Base-by-base conservation (phyloP, 2,888 invertebrate species). In the Tetanocera ferruginea region DNA sequence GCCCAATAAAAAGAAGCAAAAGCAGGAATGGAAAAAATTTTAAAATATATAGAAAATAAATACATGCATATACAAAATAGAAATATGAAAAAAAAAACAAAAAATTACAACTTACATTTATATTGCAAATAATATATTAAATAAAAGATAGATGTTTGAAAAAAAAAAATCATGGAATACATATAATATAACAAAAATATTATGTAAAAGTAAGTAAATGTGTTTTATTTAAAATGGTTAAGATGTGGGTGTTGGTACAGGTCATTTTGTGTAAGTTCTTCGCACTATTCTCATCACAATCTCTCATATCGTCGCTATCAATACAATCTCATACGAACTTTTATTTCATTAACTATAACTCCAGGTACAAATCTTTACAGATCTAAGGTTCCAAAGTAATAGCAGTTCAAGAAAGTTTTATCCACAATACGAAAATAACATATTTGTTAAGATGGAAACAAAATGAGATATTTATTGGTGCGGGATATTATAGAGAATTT, bases 51-150 rank as follows among this genome's bases (percentile, higher is more conserved):
- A 81, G 80, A 43, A 43, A 76, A 80, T 78, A 71, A 83, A 80
- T 76, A 76, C 69, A 80, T 78, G 77, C 81, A 83, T 81, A 80
- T 79, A 80, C 76, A 77, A 77, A 82, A 78, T 81, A 82, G 76
- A 79, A 79, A 75, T 71, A 67, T 51, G 70, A 31, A 23, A 55
- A 43, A n/a, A 52, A 73, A 74, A 77, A 75, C 25, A 78, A 11
- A 4, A 80, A 79, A 79, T 73, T 77, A 74, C 77, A 31, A 49
- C 57, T 76, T 37, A 72, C 37, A 71, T 75, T 76, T 49, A 37
- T 80, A 14, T 76, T 51, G 14, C 49, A 69, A 43, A 60, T 76
- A 73, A 73, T 62, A 73, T 73, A 14, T 5, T 73, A 43, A 72
- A 73, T 62, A 73, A 34, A 34, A 70, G 25, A 6, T 62, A 57